Conservation (phyloP, 1,140 invertebrate species). For the Zaprionus kolodkinae region DNA sequence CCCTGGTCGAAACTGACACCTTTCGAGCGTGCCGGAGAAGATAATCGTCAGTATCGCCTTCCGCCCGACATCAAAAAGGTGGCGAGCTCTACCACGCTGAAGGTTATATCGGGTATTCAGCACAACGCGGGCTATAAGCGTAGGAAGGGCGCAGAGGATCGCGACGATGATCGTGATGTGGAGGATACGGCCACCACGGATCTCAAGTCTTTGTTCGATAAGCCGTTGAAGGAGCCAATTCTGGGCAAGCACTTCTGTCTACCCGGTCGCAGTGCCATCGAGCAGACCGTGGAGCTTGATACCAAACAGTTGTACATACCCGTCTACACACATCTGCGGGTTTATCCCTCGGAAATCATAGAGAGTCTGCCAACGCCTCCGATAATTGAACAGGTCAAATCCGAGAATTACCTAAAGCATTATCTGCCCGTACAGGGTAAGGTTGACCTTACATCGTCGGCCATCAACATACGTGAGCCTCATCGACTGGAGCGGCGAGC, state of each 20-base stretch:
- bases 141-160: slow-evolving; percentile 44
- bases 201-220: slow-evolving; percentile 84
- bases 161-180: slow-evolving; percentile 26
- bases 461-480: slow-evolving; percentile 36
- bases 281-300: slow-evolving; percentile 84
- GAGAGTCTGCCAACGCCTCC: slow-evolving; percentile 84
- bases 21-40: slow-evolving; percentile 74
- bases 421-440: slow-evolving; percentile 54
- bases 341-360: slow-evolving; percentile 84
- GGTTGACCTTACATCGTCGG: slow-evolving; percentile 36
- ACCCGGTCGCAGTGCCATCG: slow-evolving; percentile 78
- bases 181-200: slow-evolving; percentile 40
- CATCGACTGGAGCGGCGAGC: not conserved
- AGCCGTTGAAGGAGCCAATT: slow-evolving; percentile 82
- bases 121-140: slow-evolving; percentile 25
- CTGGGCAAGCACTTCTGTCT: slow-evolving; percentile 85
- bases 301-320: slow-evolving; percentile 86
- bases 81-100: slow-evolving; percentile 88
- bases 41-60: slow-evolving; percentile 84
- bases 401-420: slow-evolving; percentile 62
- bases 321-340: slow-evolving; percentile 86
- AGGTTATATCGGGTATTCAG: slow-evolving; percentile 84
- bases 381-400: slow-evolving; percentile 78
- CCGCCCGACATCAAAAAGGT: slow-evolving; percentile 88
- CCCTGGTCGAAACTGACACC: slow-evolving; percentile 86